Conservation (phyloP, 2,888 invertebrate genomes). For the Drosophila birchii region DNA sequence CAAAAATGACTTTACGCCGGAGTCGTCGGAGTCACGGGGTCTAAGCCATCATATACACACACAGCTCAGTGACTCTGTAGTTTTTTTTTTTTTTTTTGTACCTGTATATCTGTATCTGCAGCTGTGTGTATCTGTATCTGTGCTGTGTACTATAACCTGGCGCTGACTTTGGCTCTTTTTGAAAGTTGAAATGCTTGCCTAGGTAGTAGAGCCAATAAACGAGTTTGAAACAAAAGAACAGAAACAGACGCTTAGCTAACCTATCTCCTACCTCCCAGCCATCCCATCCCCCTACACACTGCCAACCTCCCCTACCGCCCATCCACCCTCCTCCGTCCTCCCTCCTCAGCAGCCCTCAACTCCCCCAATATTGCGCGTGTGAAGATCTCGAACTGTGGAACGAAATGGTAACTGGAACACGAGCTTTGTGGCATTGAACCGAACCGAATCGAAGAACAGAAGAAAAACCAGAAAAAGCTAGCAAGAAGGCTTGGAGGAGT, state of each 20-base stretch:
- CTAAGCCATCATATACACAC: slow-evolving; percentile 18
- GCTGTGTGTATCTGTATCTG: slow-evolving; percentile 2
- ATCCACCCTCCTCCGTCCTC: background rate
- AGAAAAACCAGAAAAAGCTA: slow-evolving; percentile 27
- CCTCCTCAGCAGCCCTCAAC: slow-evolving; percentile 12
- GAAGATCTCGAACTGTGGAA: slow-evolving; percentile 64
- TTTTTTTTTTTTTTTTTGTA: no score
- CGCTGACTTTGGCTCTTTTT: slow-evolving; percentile 66
- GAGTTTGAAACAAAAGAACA: slow-evolving; percentile 77
- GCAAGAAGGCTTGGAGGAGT: background rate
- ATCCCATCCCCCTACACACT: slow-evolving; percentile 8
- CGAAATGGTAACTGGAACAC: slow-evolving; percentile 61
- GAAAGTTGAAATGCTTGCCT: slow-evolving; percentile 70
- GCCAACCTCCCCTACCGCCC: background rate
- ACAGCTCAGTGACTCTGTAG: slow-evolving; percentile 1
- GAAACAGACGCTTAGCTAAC: slow-evolving; percentile 68
- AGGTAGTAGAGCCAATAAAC: slow-evolving; percentile 68
- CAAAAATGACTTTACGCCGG: slow-evolving; percentile 20
- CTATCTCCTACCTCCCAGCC: slow-evolving; percentile 27
- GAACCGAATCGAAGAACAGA: slow-evolving; percentile 12
- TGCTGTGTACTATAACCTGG: slow-evolving; percentile 59
- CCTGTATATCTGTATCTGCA: slow-evolving; percentile 8
- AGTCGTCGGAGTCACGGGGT: slow-evolving; percentile 49
- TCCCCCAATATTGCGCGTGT: slow-evolving; percentile 46
- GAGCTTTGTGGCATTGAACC: slow-evolving; percentile 40